phyloP scores from a whole-genome alignment of 2,797 vertebrate genomes.

The Sebastes hubbsi region DNA sequence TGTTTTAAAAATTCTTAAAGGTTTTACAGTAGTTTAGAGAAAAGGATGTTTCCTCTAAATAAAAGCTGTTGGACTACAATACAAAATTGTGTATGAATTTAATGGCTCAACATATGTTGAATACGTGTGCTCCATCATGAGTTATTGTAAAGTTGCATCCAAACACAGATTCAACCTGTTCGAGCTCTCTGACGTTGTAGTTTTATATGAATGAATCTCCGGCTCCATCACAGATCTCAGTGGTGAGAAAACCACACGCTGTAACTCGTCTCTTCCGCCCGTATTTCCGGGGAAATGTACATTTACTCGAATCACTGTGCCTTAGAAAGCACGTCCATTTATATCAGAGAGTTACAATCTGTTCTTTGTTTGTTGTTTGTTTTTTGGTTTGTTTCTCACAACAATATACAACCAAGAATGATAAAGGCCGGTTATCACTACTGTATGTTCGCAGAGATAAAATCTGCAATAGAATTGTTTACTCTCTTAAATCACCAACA shows the following conservation, averaged over 20 bases:
- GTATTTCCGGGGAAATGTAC: conserved; percentile 22
- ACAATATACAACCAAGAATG: background rate
- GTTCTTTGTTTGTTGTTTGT: background rate
- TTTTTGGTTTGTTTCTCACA: background rate
- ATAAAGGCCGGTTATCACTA: background rate
- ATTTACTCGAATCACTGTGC: conserved; percentile 3
- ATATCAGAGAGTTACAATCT: background rate
- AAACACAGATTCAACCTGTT: background rate
- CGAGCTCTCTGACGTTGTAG: background rate
- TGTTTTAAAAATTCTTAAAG: background rate
- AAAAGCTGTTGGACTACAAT: background rate
- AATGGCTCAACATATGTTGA: background rate
- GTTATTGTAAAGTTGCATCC: background rate
- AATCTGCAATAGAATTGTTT: background rate
- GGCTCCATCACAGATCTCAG: background rate
- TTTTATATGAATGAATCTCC: conserved; percentile 44
- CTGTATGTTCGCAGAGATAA: background rate
- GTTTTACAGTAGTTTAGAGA: background rate
- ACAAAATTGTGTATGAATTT: background rate
- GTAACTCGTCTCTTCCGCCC: conserved; percentile 17
- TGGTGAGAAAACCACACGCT: conserved; percentile 33
- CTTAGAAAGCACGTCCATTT: background rate
- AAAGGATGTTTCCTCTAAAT: background rate
- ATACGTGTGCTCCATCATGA: background rate
- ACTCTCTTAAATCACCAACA: background rate